These are phyloP conservation scores for Heterodera carotae DNA, from an alignment of 1,140 invertebrate species.

Conservation along the genomic window DNA sequence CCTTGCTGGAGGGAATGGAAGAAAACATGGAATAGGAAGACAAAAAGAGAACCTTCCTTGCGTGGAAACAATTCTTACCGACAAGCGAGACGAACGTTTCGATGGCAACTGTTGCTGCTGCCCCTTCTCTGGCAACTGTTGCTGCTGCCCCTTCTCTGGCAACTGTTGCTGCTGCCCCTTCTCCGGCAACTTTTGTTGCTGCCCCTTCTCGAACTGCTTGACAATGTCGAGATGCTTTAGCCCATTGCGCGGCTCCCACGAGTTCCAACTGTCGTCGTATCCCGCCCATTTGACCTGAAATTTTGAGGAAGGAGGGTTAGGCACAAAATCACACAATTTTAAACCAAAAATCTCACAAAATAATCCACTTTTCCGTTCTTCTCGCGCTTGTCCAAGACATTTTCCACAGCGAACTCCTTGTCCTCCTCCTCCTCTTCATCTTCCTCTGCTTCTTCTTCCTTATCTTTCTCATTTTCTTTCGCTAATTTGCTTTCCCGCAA, in stretches of 20 bases:
- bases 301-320: no score
- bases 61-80: not conserved
- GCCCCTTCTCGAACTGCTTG: not conserved
- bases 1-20: no score
- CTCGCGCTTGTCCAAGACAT: not conserved
- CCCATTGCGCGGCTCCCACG: not conserved
- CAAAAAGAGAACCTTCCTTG: no score
- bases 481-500: no score
- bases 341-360: no score
- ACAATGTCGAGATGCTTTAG: not conserved
- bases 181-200: not conserved
- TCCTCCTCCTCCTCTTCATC: constrained; percentile 1
- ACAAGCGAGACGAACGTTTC: not conserved
- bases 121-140: not conserved
- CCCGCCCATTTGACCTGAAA: constrained; percentile 3
- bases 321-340: no score
- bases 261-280: not conserved
- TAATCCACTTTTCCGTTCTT: not conserved
- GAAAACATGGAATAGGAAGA: no score
- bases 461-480: not conserved
- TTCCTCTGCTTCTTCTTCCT: not conserved
- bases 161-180: not conserved
- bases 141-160: not conserved
- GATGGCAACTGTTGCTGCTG: not conserved
- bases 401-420: not conserved